phyloP scores from a whole-genome alignment of 2,797 vertebrate species.

The Phyllotis vaccarum region DNA sequence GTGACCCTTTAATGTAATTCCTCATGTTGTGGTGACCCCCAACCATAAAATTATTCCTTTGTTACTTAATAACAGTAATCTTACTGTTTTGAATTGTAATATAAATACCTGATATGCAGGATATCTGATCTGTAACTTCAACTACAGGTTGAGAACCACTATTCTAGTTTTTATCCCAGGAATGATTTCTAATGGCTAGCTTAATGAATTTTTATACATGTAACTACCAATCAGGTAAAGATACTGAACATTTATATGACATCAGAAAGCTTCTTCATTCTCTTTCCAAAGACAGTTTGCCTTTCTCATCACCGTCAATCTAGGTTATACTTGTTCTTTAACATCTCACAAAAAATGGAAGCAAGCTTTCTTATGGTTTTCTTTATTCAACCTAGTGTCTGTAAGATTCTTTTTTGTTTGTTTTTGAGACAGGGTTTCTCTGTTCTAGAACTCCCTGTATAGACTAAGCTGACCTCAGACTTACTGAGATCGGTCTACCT shows the following conservation, averaged over 20 bases:
- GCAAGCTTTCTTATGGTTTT: not conserved
- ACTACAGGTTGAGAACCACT: not conserved
- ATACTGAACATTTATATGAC: slow-evolving; percentile 2
- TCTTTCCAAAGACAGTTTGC: not conserved
- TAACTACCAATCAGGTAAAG: slow-evolving; percentile 18
- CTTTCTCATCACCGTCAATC: not conserved
- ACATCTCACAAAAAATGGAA: not conserved
- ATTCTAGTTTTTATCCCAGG: not conserved
- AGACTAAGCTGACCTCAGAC: not conserved
- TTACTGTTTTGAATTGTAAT: not conserved
- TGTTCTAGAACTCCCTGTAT: not conserved
- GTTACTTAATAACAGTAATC: not conserved
- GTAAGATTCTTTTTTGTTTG: not conserved
- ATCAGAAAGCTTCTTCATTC: not conserved
- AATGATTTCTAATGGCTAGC: not conserved
- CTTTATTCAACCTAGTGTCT: slow-evolving; percentile 1
- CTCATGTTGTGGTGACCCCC: not conserved
- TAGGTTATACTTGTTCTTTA: slow-evolving; percentile 57
- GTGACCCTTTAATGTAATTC: not conserved
- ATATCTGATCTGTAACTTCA: not conserved
- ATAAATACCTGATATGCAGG: not conserved
- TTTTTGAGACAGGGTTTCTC: not conserved
- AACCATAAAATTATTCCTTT: not conserved
- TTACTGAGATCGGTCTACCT: not conserved
- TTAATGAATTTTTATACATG: slow-evolving; percentile 5